These are phyloP conservation scores for Pteromalus puparum DNA, from an alignment of 1,140 invertebrate genomes.

Conservation along the genomic window DNA sequence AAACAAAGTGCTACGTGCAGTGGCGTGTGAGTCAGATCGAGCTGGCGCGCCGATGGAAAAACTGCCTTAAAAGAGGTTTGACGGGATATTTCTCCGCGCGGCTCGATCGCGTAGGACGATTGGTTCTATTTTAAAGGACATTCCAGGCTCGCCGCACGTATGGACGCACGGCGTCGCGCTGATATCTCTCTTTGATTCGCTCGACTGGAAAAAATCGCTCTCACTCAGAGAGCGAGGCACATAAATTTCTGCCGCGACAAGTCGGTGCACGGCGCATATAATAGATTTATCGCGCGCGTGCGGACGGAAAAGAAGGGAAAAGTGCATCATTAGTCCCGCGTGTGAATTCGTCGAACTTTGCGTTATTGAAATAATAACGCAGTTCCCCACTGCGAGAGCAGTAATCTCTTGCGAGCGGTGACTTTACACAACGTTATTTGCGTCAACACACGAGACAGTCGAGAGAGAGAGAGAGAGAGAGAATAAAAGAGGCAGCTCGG, in stretches of 20 bases:
- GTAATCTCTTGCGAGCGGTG: background rate
- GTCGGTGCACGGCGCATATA: constrained; percentile 46
- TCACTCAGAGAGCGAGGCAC: background rate
- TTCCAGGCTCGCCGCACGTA: background rate
- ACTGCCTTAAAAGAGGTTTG: constrained; percentile 17
- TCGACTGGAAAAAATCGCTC: background rate
- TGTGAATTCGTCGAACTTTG: too few relatives aligned
- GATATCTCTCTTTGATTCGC: constrained; percentile 34
- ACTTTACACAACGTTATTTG: constrained; percentile 13
- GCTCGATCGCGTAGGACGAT: constrained; percentile 33
- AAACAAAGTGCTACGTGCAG: background rate
- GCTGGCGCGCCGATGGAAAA: background rate
- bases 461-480: background rate
- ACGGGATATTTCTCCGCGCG: constrained; percentile 3
- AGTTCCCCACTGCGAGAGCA: background rate
- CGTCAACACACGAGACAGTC: background rate
- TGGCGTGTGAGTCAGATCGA: background rate
- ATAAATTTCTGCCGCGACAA: constrained; percentile 40
- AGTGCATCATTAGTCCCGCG: background rate
- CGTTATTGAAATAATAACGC: too few relatives aligned
- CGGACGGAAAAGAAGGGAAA: background rate
- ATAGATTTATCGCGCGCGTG: constrained; percentile 54
- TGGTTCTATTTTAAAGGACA: constrained; percentile 26
- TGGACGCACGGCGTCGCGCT: background rate
- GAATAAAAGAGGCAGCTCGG: background rate